Percentiles rank a stretch among this genome's conserved stretches.
phyloP scores from a whole-genome alignment of 2,888 invertebrate genomes.

The Phasia obesa region DNA sequence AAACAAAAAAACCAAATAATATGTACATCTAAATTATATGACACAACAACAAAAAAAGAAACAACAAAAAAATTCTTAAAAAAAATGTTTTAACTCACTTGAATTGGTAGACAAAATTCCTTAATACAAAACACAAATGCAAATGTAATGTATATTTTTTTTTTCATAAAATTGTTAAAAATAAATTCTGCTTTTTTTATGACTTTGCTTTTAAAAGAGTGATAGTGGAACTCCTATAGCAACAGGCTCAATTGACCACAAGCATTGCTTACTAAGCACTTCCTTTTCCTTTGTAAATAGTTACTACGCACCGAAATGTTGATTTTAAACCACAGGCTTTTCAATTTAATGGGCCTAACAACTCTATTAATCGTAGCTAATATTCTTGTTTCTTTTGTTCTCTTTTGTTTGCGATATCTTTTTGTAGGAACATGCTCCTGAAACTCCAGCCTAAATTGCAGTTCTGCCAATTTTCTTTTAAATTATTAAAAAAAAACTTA shows the following conservation, averaged over 20 bases:
- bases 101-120: slow-evolving; percentile 37
- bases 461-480: not conserved
- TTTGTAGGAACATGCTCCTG: slow-evolving; percentile 76
- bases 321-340: slow-evolving; percentile 31
- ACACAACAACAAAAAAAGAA: slow-evolving; percentile 43
- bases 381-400: slow-evolving; percentile 28
- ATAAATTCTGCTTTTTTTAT: not conserved
- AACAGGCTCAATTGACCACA: not conserved
- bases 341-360: slow-evolving; percentile 6
- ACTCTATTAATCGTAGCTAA: slow-evolving; percentile 13
- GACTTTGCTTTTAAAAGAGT: slow-evolving; percentile 8
- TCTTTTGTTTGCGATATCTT: slow-evolving; percentile 26
- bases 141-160: slow-evolving; percentile 80
- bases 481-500: slow-evolving; percentile 18
- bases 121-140: slow-evolving; percentile 30
- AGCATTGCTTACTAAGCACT: slow-evolving; percentile 26
- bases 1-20: not conserved
- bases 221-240: not conserved
- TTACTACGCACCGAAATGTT: slow-evolving; percentile 11
- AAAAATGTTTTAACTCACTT: slow-evolving; percentile 34
- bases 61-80: slow-evolving; percentile 40
- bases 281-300: slow-evolving; percentile 58
- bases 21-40: slow-evolving; percentile 69
- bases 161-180: slow-evolving; percentile 72
- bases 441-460: slow-evolving; percentile 75